Percentiles rank a stretch among this genome's conserved stretches.
Evolutionary conservation across 2,113 vertebrate genomes (phyloP).

Genomic region (Desmodus rotundus): DNA sequence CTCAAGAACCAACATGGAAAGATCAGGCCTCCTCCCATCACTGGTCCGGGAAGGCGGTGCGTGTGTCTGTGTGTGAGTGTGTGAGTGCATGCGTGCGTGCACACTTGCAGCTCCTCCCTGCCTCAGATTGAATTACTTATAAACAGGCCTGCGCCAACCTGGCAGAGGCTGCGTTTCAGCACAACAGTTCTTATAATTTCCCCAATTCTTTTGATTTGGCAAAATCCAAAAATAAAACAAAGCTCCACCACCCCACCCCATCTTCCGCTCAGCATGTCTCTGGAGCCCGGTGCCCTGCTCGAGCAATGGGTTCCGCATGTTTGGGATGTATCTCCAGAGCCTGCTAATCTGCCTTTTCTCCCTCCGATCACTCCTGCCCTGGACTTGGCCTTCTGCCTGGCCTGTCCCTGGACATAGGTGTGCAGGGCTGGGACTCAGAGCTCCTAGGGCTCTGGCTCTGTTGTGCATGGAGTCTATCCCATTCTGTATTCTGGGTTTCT

Average conservation of each 20-base stretch:
- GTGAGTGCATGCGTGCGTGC: background rate
- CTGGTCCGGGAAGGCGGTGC: background rate
- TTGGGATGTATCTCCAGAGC: background rate
- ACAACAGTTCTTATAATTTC: conserved; percentile 55
- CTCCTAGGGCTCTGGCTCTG: background rate
- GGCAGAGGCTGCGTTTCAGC: conserved; percentile 54
- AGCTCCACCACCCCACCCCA: conserved; percentile 8
- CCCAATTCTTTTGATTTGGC: conserved; percentile 71
- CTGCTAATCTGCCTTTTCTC: background rate
- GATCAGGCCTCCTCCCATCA: background rate
- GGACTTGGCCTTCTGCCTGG: conserved; percentile 67
- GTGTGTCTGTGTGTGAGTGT: background rate
- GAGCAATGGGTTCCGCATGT: conserved; percentile 55
- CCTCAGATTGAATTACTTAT: conserved; percentile 69
- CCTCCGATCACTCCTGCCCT: background rate
- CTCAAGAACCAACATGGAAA: background rate
- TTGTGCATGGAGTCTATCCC: background rate
- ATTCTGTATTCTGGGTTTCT: background rate
- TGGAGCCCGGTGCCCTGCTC: conserved; percentile 64
- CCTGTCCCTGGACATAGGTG: conserved; percentile 4
- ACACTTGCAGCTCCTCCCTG: conserved; percentile 14
- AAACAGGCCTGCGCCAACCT: conserved; percentile 58
- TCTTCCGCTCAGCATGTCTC: conserved; percentile 78
- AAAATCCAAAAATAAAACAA: conserved; percentile 73
- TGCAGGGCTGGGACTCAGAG: background rate